Conservation (phyloP, 2,888 invertebrate genomes). For the Carterocephalus palaemon region DNA sequence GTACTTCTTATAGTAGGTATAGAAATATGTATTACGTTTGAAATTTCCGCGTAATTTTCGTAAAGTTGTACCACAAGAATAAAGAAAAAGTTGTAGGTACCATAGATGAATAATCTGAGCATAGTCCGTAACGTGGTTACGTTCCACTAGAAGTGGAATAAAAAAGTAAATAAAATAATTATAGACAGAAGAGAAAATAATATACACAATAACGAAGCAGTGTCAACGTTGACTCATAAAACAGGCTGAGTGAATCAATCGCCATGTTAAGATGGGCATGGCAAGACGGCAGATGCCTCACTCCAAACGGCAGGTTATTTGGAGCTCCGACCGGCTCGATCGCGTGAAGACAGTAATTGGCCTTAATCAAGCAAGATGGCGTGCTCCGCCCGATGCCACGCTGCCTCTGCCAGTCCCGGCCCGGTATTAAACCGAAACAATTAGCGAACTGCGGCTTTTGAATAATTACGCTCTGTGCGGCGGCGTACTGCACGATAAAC, state of each 20-base stretch:
- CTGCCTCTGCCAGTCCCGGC: constrained; percentile 33
- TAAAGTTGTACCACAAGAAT: too few species aligned
- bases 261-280: constrained; percentile 30
- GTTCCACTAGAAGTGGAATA: too few species aligned
- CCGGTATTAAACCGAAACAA: constrained; percentile 34
- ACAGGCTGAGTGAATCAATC: constrained; percentile 8
- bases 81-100: too few species aligned
- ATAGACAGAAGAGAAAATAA: too few species aligned
- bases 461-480: constrained; percentile 12
- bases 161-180: too few species aligned
- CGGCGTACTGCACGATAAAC: constrained; percentile 9
- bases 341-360: constrained; percentile 68
- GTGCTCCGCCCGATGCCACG: constrained; percentile 43
- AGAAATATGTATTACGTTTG: too few species aligned
- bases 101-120: too few species aligned
- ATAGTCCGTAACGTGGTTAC: too few species aligned
- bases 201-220: too few species aligned
- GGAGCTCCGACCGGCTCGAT: constrained; percentile 59
- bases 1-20: too few species aligned
- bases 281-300: constrained; percentile 53
- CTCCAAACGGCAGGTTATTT: constrained; percentile 61
- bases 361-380: constrained; percentile 67
- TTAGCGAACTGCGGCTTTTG: constrained; percentile 33
- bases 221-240: neutral
- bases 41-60: too few species aligned